A percentile compares a stretch with the other conserved stretches of the same genome.
Conservation (phyloP, 2,113 vertebrate species). For the Solenodon paradoxus region DNA sequence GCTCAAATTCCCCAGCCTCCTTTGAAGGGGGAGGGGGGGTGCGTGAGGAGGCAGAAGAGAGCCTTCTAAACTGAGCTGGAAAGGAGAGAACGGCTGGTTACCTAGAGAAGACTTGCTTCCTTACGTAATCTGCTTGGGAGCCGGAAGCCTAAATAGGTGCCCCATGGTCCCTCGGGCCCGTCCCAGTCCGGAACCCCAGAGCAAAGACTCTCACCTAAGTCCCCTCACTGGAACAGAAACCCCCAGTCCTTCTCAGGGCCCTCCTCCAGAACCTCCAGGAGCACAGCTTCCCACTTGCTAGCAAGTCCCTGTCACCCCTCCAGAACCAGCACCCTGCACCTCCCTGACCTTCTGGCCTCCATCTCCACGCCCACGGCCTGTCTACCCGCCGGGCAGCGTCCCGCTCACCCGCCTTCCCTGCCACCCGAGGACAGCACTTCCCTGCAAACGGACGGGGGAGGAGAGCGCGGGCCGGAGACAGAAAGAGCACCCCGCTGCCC, state of each 20-base stretch:
- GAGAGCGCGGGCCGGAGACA: not conserved
- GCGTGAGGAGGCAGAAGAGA: not conserved
- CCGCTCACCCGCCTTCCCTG: conserved; percentile 54
- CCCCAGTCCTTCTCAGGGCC: not conserved
- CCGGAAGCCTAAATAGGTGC: not conserved
- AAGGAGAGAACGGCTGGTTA: conserved; percentile 3
- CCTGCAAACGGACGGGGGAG: conserved; percentile 12
- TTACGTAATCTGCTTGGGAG: conserved; percentile 60
- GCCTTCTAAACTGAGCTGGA: not conserved
- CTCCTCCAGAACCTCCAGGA: not conserved
- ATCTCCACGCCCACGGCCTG: not conserved
- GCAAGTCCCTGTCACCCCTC: conserved; percentile 51
- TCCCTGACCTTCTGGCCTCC: not conserved
- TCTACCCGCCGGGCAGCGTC: not conserved
- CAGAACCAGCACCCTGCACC: not conserved
- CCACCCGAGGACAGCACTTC: conserved; percentile 28
- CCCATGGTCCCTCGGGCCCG: not conserved
- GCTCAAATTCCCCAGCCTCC: not conserved
- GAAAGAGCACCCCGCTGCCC: not conserved
- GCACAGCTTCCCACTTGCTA: conserved; percentile 34
- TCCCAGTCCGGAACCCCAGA: not conserved
- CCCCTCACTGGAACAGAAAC: not conserved
- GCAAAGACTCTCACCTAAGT: not conserved
- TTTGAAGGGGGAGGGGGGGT: not conserved
- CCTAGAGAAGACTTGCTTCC: conserved; percentile 32